These are phyloP conservation scores for Amblyornis subalaris DNA, from an alignment of 2,113 vertebrate species.

Conservation along the genomic window DNA sequence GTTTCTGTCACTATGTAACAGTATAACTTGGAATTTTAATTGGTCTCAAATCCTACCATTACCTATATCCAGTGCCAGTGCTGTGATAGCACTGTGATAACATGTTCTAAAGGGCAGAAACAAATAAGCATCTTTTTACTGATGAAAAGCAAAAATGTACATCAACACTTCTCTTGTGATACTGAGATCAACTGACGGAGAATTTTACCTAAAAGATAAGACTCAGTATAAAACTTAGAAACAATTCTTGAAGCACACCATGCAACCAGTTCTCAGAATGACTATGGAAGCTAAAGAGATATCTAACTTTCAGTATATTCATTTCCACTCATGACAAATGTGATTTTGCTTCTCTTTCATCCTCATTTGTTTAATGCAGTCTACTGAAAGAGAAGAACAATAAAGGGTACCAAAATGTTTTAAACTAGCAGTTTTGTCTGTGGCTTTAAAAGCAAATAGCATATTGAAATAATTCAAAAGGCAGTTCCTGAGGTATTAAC, in stretches of 20 bases:
- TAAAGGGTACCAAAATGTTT: neutral
- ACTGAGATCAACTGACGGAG: neutral
- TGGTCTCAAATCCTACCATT: neutral
- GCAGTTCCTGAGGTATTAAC: neutral
- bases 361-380: neutral
- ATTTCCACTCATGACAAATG: neutral
- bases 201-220: neutral
- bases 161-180: neutral
- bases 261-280: neutral
- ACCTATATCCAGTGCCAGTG: neutral
- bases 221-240: neutral
- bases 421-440: neutral
- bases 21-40: slow-evolving; percentile 49
- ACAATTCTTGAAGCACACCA: neutral
- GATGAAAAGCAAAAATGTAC: slow-evolving; percentile 20
- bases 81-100: slow-evolving; percentile 15
- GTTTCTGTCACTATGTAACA: slow-evolving; percentile 37
- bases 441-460: neutral
- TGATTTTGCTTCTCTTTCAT: slow-evolving; percentile 5
- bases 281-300: neutral
- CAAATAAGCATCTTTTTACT: slow-evolving; percentile 7
- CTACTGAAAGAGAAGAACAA: neutral
- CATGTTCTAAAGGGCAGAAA: slow-evolving; percentile 6
- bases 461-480: neutral
- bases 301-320: neutral